phyloP scores from a whole-genome alignment of 1,140 invertebrate species.

The Oscheius sp. region DNA sequence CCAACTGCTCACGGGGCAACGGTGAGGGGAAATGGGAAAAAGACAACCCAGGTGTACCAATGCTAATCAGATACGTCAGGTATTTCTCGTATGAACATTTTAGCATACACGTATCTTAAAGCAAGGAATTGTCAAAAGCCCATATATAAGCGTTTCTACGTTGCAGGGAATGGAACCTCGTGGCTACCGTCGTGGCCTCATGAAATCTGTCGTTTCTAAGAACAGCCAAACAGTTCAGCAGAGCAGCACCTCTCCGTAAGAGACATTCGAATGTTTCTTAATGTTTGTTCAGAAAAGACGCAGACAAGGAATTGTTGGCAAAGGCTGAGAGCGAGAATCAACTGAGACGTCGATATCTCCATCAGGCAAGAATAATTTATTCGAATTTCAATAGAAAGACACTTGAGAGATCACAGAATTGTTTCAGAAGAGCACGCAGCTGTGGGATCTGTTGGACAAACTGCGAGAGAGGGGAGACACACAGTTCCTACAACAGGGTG shows the following conservation, averaged over 20 bases:
- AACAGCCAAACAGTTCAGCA: constrained; percentile 25
- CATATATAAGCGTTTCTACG: too few species aligned
- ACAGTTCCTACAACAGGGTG: constrained; percentile 34
- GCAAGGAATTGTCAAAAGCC: too few species aligned
- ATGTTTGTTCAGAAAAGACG: constrained; percentile 22
- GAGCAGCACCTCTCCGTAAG: constrained; percentile 12
- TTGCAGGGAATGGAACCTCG: constrained; percentile 50
- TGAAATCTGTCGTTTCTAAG: constrained; percentile 57
- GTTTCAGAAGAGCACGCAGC: constrained; percentile 51
- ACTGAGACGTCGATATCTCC: constrained; percentile 17
- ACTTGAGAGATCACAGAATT: neutral
- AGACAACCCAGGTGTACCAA: too few species aligned
- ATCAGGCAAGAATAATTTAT: constrained; percentile 21
- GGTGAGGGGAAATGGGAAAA: too few species aligned
- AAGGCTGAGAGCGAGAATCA: constrained; percentile 26
- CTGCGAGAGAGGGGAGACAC: constrained; percentile 37
- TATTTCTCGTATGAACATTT: too few species aligned
- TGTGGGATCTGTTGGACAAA: constrained; percentile 54
- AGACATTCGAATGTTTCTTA: constrained; percentile 12
- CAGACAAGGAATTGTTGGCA: constrained; percentile 16
- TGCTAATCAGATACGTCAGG: too few species aligned
- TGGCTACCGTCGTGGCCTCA: constrained; percentile 57
- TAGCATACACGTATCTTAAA: too few species aligned
- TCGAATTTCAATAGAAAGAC: neutral
- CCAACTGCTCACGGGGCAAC: too few species aligned